Base-by-base conservation (phyloP, 2,888 invertebrate genomes). In the Aporophyla lueneburgensis region DNA sequence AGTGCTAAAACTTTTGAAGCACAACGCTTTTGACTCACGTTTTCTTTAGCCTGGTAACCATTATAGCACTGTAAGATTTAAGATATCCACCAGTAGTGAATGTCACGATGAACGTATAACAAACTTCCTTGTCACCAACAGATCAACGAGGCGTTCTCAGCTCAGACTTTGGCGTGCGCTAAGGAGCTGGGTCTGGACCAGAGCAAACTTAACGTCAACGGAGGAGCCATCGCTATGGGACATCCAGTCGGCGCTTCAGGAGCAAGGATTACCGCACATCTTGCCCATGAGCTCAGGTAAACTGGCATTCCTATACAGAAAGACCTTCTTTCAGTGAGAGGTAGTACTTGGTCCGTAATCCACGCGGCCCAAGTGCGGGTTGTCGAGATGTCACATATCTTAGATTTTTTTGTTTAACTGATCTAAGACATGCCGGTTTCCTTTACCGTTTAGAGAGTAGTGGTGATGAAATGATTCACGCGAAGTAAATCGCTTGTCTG, bases 71-170 rank as follows among this genome's bases (percentile, higher is more conserved):
- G 2, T 21, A 33, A 12, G 5, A 33, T 2, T 12, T 0, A 33
- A 12, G 21, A 40, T 5, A 12, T 5, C 21, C 33, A 33, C 33
- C 12, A 40, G 33, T 40, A 40, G 10, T 33, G 21, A 21, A 33
- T 6, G 33, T 21, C 21, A 40, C 5, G 10, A 4, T 40, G 9
- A 53, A n/a, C 21, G 1, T 53, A 21, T 53, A 21, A 21, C 12
- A 21, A 5, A 12, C 14, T 9, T 43, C 10, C 85, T 78, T 91
- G 10, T 27, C 2, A 14, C n/a, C n/a, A 92, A 14, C 91, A 99
- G 99, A 99, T 99, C 80, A 99, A 99, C 93, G 99, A 99, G 96
- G 99, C 99, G 0, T 99, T 99, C 96, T 99, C 98, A 49, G 98
- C 99, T 1, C 99, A 99, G 96, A 98, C 98, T 27, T 95, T 99